Base-by-base conservation (phyloP, 1,140 invertebrate genomes). In the Drosophila trapezifrons region DNA sequence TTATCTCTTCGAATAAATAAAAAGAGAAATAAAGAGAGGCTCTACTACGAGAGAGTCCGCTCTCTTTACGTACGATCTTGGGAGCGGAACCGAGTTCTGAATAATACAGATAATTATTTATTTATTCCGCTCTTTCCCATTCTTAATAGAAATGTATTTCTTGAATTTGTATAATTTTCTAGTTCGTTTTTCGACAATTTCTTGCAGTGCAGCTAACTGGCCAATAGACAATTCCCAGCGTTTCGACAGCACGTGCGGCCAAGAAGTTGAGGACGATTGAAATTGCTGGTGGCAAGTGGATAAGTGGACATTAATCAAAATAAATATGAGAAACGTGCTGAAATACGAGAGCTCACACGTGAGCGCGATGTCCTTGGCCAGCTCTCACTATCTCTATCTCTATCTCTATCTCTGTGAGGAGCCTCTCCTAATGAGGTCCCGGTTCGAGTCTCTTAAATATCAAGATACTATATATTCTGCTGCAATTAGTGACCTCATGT, bases 291-390 rank as follows among this genome's bases (percentile, higher is more conserved):
- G 79, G 84, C 83, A 86, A 89, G 83, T 86, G 83, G 83, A 87
- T 86, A 86, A 86, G 83, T 86, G 83, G 84, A 89, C 83, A 86
- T 86, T 86, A 86, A 86, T 86, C 83, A 86, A 86, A 86, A 86
- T 89, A 86, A 86, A 86, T 86, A 86, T 86, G 83, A 86, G 83
- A 83, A 86, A 86, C 83, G 83, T 86, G 83, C 86, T 76, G 72
- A 83, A 86, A 87, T 89, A 87, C 83, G 71, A 81, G 67, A 38
- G 40, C 70, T 37, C 40, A 67, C 57, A 73, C 71, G 54, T 66
- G 70, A 65, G 45, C 13, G 37, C 9, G 37, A 63, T 46, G 40
- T 32, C 27, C 40, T 54, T 54, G 51, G 32, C 29, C 10, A 25
- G 32, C 17, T 6, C 35, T 25, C n/a, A 37, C 20, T 52, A 58